Conservation (phyloP, 2,113 vertebrate species). For the Clarias batrachus region DNA sequence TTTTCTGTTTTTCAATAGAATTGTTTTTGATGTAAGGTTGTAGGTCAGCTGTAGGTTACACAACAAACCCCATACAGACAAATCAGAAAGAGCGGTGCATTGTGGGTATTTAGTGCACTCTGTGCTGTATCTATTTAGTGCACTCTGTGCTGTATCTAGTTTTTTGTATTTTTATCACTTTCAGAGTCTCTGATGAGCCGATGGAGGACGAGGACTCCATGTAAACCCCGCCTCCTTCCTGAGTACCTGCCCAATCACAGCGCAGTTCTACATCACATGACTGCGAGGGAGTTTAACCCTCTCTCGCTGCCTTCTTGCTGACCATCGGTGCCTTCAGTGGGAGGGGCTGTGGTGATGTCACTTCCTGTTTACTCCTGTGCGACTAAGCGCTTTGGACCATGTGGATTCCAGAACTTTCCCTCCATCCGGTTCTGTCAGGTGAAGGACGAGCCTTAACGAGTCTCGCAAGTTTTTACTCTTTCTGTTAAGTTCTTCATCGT, state of each 20-base stretch:
- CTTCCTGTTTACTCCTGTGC: constrained; percentile 33
- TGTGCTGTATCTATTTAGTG: not conserved
- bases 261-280: constrained; percentile 50
- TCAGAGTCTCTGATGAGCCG: constrained; percentile 68
- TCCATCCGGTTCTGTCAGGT: constrained; percentile 8
- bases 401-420: constrained; percentile 21
- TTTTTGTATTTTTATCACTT: not conserved
- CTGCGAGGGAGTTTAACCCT: constrained; percentile 37
- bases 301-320: constrained; percentile 42
- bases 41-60: too few relatives aligned
- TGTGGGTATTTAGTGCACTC: not conserved
- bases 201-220: constrained; percentile 71
- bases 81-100: not conserved
- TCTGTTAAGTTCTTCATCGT: not conserved
- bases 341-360: constrained; percentile 28
- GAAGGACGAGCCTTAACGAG: constrained; percentile 8
- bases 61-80: not conserved
- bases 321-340: constrained; percentile 48
- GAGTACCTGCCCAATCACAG: constrained; percentile 44
- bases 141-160: not conserved
- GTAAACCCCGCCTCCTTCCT: constrained; percentile 57
- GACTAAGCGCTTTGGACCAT: not conserved
- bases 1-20: not conserved
- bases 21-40: too few relatives aligned
- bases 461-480: not conserved